Percentiles rank a stretch among this genome's conserved stretches.
These are phyloP conservation scores for Drosophila paucipuncta DNA, from an alignment of 2,888 invertebrate species.

Conservation along the genomic window DNA sequence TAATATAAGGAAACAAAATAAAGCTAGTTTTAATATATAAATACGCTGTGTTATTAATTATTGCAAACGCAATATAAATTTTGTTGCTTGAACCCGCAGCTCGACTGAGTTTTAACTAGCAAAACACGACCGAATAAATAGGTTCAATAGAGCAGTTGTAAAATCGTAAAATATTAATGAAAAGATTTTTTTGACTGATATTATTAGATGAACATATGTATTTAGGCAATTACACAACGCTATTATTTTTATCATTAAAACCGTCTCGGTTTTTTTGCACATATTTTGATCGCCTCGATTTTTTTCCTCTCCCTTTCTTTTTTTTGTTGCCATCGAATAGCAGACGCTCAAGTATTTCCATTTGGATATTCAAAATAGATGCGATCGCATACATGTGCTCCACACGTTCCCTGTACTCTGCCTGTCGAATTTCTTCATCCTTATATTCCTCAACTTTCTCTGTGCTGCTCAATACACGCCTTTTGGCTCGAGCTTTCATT, in stretches of 20 bases:
- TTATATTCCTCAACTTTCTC: background rate
- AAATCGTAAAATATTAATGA: too few species aligned
- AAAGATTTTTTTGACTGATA: too few species aligned
- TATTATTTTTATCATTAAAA: background rate
- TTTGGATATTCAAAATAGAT: slow-evolving; percentile 39
- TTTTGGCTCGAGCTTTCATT: background rate
- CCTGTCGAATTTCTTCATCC: slow-evolving; percentile 20
- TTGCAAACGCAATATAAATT: too few species aligned
- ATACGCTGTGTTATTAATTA: too few species aligned
- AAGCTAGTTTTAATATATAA: too few species aligned
- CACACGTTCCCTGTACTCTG: slow-evolving; percentile 35
- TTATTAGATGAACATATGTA: too few species aligned
- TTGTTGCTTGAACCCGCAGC: too few species aligned
- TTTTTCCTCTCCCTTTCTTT: background rate
- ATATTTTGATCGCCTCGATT: too few species aligned
- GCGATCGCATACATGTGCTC: slow-evolving; percentile 14
- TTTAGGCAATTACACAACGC: background rate
- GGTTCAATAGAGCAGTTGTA: too few species aligned
- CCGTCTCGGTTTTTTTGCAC: background rate
- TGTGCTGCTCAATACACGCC: background rate
- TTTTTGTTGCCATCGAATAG: slow-evolving; percentile 9
- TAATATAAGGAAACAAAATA: too few species aligned
- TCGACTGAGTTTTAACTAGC: too few species aligned
- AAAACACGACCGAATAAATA: too few species aligned
- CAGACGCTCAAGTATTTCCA: slow-evolving; percentile 48